Percentiles rank a stretch among this genome's conserved stretches.
Conservation (phyloP, 2,888 invertebrate genomes). For the Pinctada fucata region DNA sequence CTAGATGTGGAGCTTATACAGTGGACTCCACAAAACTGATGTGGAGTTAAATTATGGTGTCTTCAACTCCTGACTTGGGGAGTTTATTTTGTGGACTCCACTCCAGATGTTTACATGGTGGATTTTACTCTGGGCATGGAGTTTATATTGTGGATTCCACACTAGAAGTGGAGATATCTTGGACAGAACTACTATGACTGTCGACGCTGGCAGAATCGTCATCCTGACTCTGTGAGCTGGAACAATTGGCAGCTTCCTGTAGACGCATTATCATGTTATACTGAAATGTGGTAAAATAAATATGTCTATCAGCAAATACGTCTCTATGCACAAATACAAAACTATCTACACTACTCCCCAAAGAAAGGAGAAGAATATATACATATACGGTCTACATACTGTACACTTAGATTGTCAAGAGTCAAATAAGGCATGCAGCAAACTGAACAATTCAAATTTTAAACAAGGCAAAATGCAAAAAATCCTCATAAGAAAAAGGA, state of each 20-base stretch:
- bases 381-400: not conserved
- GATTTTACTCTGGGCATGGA: not conserved
- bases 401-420: too few relatives aligned
- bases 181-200: conserved; percentile 65
- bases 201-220: conserved; percentile 88
- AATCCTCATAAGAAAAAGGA: too few relatives aligned
- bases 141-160: conserved; percentile 49
- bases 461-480: too few relatives aligned
- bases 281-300: conserved; percentile 78
- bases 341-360: not conserved
- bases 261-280: conserved; percentile 96
- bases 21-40: too few relatives aligned
- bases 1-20: too few relatives aligned
- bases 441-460: too few relatives aligned
- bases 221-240: conserved; percentile 87
- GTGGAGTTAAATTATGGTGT: too few relatives aligned
- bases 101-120: too few relatives aligned
- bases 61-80: too few relatives aligned
- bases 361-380: not conserved
- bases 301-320: not conserved
- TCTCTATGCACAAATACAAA: not conserved
- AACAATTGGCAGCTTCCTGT: conserved; percentile 90
- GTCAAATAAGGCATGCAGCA: too few relatives aligned
- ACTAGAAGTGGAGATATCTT: conserved; percentile 57
- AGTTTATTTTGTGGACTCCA: too few relatives aligned